These are phyloP conservation scores for Drosophila biarmipes DNA, from an alignment of 1,140 invertebrate species.

Conservation along the genomic window DNA sequence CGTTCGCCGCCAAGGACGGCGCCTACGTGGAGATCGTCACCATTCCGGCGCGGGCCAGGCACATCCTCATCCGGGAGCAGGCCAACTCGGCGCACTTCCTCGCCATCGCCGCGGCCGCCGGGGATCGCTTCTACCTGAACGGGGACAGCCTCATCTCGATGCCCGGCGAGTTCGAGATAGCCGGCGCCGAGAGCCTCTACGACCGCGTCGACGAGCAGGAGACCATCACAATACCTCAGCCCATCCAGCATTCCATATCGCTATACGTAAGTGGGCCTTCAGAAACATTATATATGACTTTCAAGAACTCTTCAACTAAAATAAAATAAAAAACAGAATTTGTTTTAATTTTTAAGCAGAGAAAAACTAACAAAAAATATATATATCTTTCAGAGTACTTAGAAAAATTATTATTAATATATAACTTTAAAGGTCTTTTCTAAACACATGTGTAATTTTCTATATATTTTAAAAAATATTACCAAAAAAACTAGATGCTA, in stretches of 20 bases:
- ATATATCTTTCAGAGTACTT: no score
- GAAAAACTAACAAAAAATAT: no score
- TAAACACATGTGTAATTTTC: no score
- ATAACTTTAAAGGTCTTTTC: no score
- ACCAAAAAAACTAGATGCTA: no score
- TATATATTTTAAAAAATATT: no score
- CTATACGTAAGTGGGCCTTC: conserved; percentile 89
- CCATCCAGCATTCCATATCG: conserved; percentile 92
- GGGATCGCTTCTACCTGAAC: conserved; percentile 91
- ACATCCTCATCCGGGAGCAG: conserved; percentile 92
- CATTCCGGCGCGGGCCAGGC: conserved; percentile 92
- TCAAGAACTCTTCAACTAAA: no score
- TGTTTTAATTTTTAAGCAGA: no score
- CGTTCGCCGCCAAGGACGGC: conserved; percentile 71
- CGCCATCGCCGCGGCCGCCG: conserved; percentile 89
- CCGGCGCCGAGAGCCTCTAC: conserved; percentile 93
- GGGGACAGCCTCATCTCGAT: conserved; percentile 92
- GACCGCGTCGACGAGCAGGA: conserved; percentile 92
- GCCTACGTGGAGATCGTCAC: conserved; percentile 87
- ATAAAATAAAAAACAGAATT: no score
- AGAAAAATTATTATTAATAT: no score
- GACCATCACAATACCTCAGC: conserved; percentile 92
- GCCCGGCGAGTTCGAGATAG: conserved; percentile 92
- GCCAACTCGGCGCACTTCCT: conserved; percentile 93
- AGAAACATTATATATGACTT: not conserved